A percentile compares a stretch with the other conserved stretches of the same genome.
These are phyloP conservation scores for Nannospalax galili DNA, from an alignment of 2,113 vertebrate genomes.

Conservation along the genomic window DNA sequence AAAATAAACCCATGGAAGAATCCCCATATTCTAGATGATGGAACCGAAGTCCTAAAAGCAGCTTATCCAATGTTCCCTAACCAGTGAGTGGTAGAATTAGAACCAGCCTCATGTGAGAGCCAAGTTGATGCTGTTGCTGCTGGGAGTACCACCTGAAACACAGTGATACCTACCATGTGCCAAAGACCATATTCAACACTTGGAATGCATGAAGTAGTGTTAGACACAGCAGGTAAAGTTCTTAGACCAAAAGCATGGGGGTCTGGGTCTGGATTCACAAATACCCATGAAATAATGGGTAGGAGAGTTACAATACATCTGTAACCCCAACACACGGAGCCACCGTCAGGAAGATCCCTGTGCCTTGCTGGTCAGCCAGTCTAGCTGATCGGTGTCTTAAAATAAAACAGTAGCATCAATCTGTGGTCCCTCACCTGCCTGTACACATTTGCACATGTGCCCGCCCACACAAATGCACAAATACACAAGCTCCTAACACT, in stretches of 20 bases:
- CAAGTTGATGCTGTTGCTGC: fast-evolving
- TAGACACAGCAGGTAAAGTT: too few species aligned
- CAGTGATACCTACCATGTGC: background rate
- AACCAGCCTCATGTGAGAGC: background rate
- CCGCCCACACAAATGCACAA: background rate
- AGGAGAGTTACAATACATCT: background rate
- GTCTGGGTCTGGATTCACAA: background rate
- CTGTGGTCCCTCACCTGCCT: background rate
- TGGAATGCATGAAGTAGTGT: background rate
- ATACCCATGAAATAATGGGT: background rate
- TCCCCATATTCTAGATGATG: background rate
- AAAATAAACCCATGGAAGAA: background rate
- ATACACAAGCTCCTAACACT: background rate
- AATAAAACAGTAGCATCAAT: background rate
- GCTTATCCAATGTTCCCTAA: background rate
- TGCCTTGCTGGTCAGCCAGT: background rate
- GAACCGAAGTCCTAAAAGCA: background rate
- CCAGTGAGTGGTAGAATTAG: background rate
- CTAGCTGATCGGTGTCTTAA: background rate
- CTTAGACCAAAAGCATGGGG: background rate
- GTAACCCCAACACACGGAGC: background rate
- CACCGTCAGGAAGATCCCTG: background rate
- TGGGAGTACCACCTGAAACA: background rate
- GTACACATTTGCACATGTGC: background rate
- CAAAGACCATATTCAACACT: background rate